Evolutionary conservation across 2,113 vertebrate species (phyloP), one percentile per base, ranked within the genome.

Genomic region (Oryzias melastigma): DNA sequence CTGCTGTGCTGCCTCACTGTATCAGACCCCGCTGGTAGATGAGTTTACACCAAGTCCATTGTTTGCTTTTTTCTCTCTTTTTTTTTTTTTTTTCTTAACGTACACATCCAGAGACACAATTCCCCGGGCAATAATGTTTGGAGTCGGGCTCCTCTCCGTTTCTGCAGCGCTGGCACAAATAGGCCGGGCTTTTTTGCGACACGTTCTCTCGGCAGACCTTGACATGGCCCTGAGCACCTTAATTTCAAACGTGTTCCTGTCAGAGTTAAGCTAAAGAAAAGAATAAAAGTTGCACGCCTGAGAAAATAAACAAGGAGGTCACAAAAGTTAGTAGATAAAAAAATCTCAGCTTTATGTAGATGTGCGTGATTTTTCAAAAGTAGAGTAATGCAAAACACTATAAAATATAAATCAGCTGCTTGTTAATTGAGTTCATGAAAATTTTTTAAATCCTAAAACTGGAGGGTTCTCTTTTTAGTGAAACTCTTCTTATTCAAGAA

Each of bases 161-260:
- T 87, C 43, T 83, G 84, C 83, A 78, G 62, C 6, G 43, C 67
- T 45, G 59, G 76, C 78, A 82, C 75, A 84, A 84, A 72, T 48
- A 62, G 49, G 24, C 40, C 58, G 40, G 69, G 51, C 59, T 45
- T 68, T 12, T 35, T 35, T 35, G 29, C 73, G 52, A 77, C 58
- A 62, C 52, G 56, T 3, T 50, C 43, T 69, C 67, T 59, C 53
- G 54, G 48, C 44, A 57, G 62, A 52, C 77, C 64, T 63, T 65
- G 70, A 78, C 79, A 67, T 74, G 45, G 62, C 81, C 74, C 22
- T 10, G 49, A 72, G 78, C 77, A 12, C 53, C 18, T 56, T 73
- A 6, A 68, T 75, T 61, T 72, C n/a, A 64, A 70, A 27, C 46
- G 25, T 29, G 58, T 58, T 62, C 25, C 48, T 61, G 48, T 48